A percentile compares a stretch with the other conserved stretches of the same genome.
Evolutionary conservation across 1,140 invertebrate species (phyloP).

Genomic region (Hycleus phaleratus): DNA sequence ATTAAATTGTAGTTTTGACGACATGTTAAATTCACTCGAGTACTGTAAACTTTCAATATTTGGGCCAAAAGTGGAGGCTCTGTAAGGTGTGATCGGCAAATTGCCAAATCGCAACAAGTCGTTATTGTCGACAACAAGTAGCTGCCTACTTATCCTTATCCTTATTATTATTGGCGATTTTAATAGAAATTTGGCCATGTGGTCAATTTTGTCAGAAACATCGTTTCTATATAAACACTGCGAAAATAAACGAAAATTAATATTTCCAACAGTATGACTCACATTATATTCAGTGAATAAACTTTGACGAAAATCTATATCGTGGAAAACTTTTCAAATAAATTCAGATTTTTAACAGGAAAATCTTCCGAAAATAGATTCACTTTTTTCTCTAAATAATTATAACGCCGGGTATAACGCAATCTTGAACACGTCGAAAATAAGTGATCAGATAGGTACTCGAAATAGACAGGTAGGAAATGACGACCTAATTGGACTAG

Average conservation of each 20-base stretch:
- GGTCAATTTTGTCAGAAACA: conserved; percentile 6
- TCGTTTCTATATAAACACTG: neutral
- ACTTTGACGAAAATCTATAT: neutral
- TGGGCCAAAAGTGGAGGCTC: conserved; percentile 22
- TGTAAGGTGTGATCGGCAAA: conserved; percentile 33
- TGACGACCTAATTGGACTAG: too few species aligned
- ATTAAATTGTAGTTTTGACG: neutral
- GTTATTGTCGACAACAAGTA: conserved; percentile 20
- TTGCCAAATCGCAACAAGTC: conserved; percentile 34
- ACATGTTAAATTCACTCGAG: neutral
- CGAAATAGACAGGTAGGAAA: too few species aligned
- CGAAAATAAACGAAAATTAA: conserved; percentile 8
- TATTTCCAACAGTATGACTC: conserved; percentile 12
- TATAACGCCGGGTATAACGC: too few species aligned
- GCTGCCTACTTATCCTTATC: neutral
- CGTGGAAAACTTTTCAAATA: neutral
- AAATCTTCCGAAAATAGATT: too few species aligned
- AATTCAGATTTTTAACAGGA: neutral
- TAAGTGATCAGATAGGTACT: too few species aligned
- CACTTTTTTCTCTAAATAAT: too few species aligned
- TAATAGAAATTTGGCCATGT: conserved; percentile 12
- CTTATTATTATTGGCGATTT: conserved; percentile 4
- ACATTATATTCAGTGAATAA: neutral
- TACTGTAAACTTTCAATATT: conserved; percentile 11
- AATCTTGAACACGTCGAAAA: too few species aligned